These are phyloP conservation scores for Gambusia holbrooki DNA, from an alignment of 2,113 vertebrate species.

Conservation along the genomic window DNA sequence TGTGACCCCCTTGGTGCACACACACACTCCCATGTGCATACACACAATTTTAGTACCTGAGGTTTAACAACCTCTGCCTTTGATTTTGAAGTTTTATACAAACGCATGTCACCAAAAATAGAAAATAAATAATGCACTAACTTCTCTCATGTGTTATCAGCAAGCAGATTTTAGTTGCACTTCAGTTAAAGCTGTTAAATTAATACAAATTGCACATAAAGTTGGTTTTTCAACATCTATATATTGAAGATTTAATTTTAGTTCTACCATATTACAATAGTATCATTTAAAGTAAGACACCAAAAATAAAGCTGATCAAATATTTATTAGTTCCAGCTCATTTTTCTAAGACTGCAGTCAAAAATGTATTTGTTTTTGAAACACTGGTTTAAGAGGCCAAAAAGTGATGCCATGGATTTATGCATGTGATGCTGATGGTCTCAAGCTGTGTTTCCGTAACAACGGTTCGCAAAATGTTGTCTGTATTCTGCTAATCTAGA, in stretches of 20 bases:
- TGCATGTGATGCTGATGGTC: too few species aligned
- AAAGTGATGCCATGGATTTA: too few species aligned
- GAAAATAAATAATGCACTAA: background rate
- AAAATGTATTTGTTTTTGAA: too few species aligned
- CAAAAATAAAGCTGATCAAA: too few species aligned
- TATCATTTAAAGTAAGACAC: too few species aligned
- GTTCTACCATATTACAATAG: background rate
- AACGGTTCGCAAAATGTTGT: too few species aligned
- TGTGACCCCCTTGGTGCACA: constrained; percentile 38
- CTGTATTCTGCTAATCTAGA: too few species aligned
- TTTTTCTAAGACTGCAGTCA: too few species aligned
- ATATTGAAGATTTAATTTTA: background rate
- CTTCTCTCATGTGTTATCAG: background rate
- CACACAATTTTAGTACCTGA: background rate
- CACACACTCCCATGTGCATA: constrained; percentile 10
- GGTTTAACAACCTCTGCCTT: too few species aligned
- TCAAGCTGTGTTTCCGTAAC: too few species aligned
- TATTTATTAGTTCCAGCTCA: too few species aligned
- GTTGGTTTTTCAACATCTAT: background rate
- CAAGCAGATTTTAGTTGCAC: background rate
- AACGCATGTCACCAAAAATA: background rate
- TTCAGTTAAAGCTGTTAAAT: background rate
- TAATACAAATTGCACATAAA: background rate
- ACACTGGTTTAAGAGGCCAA: too few species aligned
- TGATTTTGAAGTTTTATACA: background rate